Conservation (phyloP, 2,113 vertebrate species). For the Trachemys scripta region DNA sequence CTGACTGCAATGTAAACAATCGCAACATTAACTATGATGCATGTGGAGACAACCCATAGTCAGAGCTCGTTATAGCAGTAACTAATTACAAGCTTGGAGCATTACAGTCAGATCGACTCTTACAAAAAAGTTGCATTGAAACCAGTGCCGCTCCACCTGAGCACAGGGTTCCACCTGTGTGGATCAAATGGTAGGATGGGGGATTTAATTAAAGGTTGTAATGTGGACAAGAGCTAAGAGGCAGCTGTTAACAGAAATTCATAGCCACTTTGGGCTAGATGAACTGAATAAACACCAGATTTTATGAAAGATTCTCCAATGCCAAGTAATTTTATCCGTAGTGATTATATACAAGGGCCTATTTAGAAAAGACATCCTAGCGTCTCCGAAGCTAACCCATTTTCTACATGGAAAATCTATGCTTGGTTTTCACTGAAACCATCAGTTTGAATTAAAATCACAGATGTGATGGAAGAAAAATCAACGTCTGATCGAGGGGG, state of each 20-base stretch:
- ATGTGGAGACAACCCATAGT: not conserved
- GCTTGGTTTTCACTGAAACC: not conserved
- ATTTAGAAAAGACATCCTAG: not conserved
- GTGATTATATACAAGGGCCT: not conserved
- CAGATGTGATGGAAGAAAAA: not conserved
- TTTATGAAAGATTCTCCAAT: not conserved
- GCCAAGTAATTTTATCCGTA: not conserved
- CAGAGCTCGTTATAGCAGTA: not conserved
- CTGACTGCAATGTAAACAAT: not conserved
- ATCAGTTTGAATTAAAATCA: not conserved
- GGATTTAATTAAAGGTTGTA: not conserved
- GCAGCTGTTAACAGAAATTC: not conserved
- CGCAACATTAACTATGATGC: rapidly evolving
- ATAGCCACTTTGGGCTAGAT: not conserved
- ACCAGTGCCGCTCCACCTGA: not conserved
- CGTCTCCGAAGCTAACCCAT: not conserved
- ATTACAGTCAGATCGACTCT: not conserved
- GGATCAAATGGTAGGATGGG: not conserved
- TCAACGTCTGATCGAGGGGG: not conserved
- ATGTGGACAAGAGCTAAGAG: not conserved
- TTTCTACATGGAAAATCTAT: not conserved
- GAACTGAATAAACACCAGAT: not conserved
- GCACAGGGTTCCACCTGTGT: not conserved
- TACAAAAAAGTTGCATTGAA: not conserved
- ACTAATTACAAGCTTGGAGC: not conserved